Percentiles rank a stretch among this genome's conserved stretches.
phyloP scores from a whole-genome alignment of 1,140 invertebrate genomes.

The Drosophila mayri region DNA sequence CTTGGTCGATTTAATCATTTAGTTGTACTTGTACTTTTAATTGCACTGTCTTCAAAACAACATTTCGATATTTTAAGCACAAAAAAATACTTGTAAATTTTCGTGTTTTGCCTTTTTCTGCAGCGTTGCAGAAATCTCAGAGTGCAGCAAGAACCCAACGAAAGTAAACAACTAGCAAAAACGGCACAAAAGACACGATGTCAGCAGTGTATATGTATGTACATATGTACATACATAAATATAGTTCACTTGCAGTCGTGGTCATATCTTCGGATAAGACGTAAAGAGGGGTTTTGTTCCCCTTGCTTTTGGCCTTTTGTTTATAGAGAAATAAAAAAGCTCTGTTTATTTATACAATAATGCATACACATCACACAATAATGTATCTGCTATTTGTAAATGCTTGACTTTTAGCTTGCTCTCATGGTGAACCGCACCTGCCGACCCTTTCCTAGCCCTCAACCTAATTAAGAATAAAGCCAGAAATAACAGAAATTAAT shows the following conservation, averaged over 20 bases:
- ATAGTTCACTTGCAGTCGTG: conserved; percentile 29
- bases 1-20: conserved; percentile 22
- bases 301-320: conserved; percentile 17
- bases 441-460: neutral
- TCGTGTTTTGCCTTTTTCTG: conserved; percentile 51
- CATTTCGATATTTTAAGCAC: conserved; percentile 31
- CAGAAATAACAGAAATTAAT: conserved; percentile 54
- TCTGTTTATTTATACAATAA: conserved; percentile 65
- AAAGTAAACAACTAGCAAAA: conserved; percentile 67
- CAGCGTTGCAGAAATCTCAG: conserved; percentile 55
- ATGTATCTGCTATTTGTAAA: conserved; percentile 57
- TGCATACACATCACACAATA: conserved; percentile 68
- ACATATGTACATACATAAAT: neutral
- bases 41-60: conserved; percentile 28
- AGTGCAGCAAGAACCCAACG: conserved; percentile 37
- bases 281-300: neutral
- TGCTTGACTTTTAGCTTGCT: neutral
- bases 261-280: conserved; percentile 40
- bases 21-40: conserved; percentile 13
- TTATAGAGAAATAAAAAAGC: conserved; percentile 46
- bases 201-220: conserved; percentile 58
- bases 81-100: conserved; percentile 53
- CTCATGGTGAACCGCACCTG: neutral
- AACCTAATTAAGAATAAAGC: conserved; percentile 21
- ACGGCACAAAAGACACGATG: conserved; percentile 66